Evolutionary conservation across 1,140 invertebrate genomes (phyloP).

Genomic region (Eumeta japonica): DNA sequence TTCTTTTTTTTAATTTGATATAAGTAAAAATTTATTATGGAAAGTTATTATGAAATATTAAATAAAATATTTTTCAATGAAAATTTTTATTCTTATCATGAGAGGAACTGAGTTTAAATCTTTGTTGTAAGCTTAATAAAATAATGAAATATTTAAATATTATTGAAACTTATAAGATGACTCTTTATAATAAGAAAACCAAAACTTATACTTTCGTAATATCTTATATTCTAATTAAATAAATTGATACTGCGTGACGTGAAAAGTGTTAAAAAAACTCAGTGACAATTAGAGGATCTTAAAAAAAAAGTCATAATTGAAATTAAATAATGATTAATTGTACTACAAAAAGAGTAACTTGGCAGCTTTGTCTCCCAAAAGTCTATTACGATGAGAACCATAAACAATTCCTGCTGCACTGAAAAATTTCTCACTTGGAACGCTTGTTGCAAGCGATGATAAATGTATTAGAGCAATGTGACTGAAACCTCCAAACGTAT

Average conservation of each 20-base stretch:
- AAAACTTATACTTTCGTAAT: no score
- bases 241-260: no score
- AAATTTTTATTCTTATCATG: no score
- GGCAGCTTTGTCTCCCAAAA: constrained; percentile 2
- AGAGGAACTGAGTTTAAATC: no score
- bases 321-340: background rate
- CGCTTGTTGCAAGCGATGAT: constrained; percentile 2
- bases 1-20: no score
- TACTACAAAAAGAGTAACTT: constrained; percentile 1
- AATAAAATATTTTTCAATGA: no score
- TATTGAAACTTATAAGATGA: constrained; percentile 4
- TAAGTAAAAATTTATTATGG: no score
- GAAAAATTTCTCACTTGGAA: constrained; percentile 1
- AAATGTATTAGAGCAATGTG: constrained; percentile 2
- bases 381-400: constrained; percentile 3
- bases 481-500: constrained; percentile 2
- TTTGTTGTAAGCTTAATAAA: background rate
- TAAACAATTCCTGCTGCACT: constrained; percentile 4
- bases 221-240: no score
- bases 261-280: background rate
- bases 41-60: no score
- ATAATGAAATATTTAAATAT: background rate
- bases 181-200: constrained; percentile 1
- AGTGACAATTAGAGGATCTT: background rate
- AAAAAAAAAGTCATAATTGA: constrained; percentile 1